These are phyloP conservation scores for Gobio gobio DNA, from an alignment of 2,113 vertebrate species.

Conservation along the genomic window DNA sequence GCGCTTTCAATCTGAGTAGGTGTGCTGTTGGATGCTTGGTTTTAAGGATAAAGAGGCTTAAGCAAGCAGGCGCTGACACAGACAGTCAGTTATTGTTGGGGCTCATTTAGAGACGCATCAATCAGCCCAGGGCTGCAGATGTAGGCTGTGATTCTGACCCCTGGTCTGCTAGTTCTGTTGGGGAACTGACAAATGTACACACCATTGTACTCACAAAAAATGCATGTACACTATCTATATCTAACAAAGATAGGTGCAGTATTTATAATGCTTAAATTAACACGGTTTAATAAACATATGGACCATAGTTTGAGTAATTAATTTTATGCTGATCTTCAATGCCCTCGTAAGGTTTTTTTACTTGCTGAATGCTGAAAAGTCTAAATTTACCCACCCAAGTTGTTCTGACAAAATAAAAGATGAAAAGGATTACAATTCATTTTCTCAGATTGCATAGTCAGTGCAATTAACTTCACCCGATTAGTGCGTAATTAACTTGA, in stretches of 20 bases:
- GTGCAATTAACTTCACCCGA: constrained; percentile 47
- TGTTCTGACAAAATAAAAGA: constrained; percentile 15
- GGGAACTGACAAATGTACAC: not conserved
- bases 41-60: constrained; percentile 49
- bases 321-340: constrained; percentile 30
- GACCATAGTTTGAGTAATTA: constrained; percentile 43
- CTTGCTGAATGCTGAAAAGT: constrained; percentile 39
- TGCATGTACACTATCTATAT: not conserved
- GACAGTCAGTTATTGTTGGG: constrained; percentile 47
- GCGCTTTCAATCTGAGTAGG: constrained; percentile 50
- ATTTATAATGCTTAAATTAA: not conserved
- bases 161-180: not conserved
- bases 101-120: constrained; percentile 45
- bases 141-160: constrained; percentile 14
- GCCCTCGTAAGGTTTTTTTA: constrained; percentile 14
- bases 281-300: constrained; percentile 34
- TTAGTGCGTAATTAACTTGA: constrained; percentile 45
- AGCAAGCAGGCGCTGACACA: constrained; percentile 34
- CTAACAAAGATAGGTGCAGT: not conserved
- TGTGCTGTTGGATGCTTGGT: constrained; percentile 19
- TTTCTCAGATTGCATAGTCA: constrained; percentile 30
- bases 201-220: not conserved
- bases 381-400: constrained; percentile 22
- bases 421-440: constrained; percentile 42
- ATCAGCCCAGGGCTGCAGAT: constrained; percentile 36